Base-by-base conservation (phyloP, 1,140 invertebrate genomes). In the Lordiphosa clarofinis region DNA sequence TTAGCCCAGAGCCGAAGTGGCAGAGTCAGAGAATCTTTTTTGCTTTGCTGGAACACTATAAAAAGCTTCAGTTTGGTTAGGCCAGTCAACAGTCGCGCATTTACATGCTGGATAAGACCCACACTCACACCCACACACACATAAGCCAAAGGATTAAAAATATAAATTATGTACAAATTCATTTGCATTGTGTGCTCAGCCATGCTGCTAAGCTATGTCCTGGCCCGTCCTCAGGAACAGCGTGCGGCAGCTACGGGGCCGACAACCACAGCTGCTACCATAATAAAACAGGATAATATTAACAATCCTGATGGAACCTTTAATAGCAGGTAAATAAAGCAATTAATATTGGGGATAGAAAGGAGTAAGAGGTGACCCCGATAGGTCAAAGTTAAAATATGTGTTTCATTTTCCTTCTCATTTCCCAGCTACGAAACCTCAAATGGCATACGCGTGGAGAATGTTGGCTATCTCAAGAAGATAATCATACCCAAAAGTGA, bases 371-470 rank as follows among this genome's bases (percentile, higher is more conserved):
- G 24, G 24, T 28, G 24, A 28, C 24, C 24, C 24, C 24, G 24
- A n/a, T n/a, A n/a, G n/a, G n/a, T n/a, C n/a, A n/a, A n/a, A n/a
- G n/a, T n/a, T n/a, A n/a, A n/a, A n/a, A n/a, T n/a, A n/a, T n/a
- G n/a, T n/a, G 6, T 13, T 28, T 2, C 33, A 5, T 4, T 8
- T 7, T 3, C 28, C 42, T 12, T 13, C n/a, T n/a, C n/a, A n/a
- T n/a, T n/a, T n/a, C n/a, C 42, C 69, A 92, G 92, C 68, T 93
- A 91, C 66, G 92, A 93, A 86, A 91, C 92, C 15, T 92, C 90
- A 0, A 92, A 94, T 71, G 93, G 93, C 19, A 93, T 93, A 12
- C 90, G 90, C 52, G 90, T 92, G 4, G 90, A 93, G 87, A 92
- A 93, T 71, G 86, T 89, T n/a, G 92, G 92, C 4, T 92, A 90